phyloP scores from a whole-genome alignment of 2,888 invertebrate species.

The Eueremaeus valkanovi region DNA sequence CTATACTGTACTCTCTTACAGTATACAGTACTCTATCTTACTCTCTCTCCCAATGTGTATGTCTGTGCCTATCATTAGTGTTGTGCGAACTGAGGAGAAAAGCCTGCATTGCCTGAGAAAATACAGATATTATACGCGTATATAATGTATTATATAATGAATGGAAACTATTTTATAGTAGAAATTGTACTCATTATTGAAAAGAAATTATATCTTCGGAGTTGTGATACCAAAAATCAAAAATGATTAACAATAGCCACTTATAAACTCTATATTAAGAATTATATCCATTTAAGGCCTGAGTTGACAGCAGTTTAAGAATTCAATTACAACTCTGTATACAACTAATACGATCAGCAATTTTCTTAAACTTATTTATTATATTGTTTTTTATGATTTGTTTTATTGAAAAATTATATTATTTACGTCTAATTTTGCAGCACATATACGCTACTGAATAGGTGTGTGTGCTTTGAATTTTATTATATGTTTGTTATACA shows the following conservation, averaged over 20 bases:
- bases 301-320: neutral
- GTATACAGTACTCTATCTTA: too few species aligned
- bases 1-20: too few species aligned
- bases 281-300: neutral
- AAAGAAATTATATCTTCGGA: neutral
- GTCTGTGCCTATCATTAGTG: neutral
- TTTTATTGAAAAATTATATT: too few species aligned
- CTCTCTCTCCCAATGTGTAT: too few species aligned
- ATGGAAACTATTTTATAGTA: neutral
- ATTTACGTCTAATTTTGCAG: too few species aligned
- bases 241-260: slow-evolving; percentile 8
- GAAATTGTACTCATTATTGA: neutral
- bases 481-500: too few species aligned
- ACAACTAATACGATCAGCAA: too few species aligned
- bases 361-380: too few species aligned
- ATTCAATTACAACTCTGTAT: too few species aligned
- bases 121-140: neutral
- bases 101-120: neutral
- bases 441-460: neutral
- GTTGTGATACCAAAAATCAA: too few species aligned
- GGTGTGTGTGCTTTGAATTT: neutral
- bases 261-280: neutral
- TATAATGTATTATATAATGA: neutral
- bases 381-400: too few species aligned
- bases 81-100: neutral